Evolutionary conservation across 2,797 vertebrate genomes (phyloP), one percentile per base, ranked within the genome.

Genomic region (Lycodopsis pacificus): DNA sequence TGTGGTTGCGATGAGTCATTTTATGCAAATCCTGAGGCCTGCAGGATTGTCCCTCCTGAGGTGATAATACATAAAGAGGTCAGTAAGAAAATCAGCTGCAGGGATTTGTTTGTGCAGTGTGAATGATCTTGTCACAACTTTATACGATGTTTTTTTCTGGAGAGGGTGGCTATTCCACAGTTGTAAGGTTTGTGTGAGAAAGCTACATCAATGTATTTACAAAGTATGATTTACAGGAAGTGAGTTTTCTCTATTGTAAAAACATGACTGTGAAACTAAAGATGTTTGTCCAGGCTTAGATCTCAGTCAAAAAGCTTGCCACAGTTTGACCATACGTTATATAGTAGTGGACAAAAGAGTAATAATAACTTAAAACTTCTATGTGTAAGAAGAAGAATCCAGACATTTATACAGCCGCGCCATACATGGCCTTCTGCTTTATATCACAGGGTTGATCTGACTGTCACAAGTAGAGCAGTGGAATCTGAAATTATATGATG

Each of bases 21-120:
- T 73, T 71, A 49, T 75, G 17, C 48, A 80, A 76, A 42, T 42
- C 8, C 51, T 56, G 27, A 62, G 59, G n/a, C 36, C 40, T 51
- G 42, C 62, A 68, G 58, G 38, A 71, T 2, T 73, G 51, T 51
- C 36, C 66, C 14, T 20, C 74, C 66, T 58, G 25, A 38, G 69
- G 27, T 65, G 66, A 80, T 75, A 69, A 61, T 56, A 38, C 79
- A 80, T 61, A 61, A 63, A 72, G 38, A 63, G 51, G 7, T 83
- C n/a, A 65, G 4, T n/a, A 36, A 67, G 59, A 62, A 69, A 74
- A 62, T 25, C 17, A 59, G 51, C 19, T 66, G 49, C 73, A 63
- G 58, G 44, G 59, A 66, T 66, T 76, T 58, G 12, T 17, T 77
- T 15, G 0, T 62, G 17, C 25, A 62, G 49, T 61, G 54, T n/a